phyloP scores from a whole-genome alignment of 2,113 vertebrate genomes.

The Hydrochoerus hydrochaeris region DNA sequence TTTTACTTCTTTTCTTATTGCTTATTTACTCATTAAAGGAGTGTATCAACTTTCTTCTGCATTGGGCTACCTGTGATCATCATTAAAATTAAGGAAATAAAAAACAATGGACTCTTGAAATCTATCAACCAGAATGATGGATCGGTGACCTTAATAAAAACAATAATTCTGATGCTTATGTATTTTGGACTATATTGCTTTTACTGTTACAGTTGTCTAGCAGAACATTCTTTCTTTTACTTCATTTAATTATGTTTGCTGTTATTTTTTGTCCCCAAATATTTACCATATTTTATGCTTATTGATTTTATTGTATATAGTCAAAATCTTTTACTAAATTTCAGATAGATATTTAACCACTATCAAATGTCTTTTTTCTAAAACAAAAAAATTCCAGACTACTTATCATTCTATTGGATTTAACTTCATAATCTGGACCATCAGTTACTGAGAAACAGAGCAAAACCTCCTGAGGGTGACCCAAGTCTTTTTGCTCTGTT shows the following conservation, averaged over 20 bases:
- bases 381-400: neutral
- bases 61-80: neutral
- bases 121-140: neutral
- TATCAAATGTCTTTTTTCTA: neutral
- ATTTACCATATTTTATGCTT: neutral
- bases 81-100: neutral
- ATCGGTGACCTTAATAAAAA: neutral
- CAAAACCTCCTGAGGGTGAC: neutral
- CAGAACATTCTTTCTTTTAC: neutral
- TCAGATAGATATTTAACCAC: neutral
- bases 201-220: neutral
- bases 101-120: neutral
- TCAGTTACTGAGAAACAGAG: neutral
- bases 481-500: neutral
- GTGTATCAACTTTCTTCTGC: neutral
- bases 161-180: neutral
- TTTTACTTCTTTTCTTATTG: neutral
- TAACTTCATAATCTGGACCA: neutral
- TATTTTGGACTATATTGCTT: neutral
- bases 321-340: neutral
- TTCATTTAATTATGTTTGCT: neutral
- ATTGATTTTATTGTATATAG: neutral
- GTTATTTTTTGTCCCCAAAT: neutral
- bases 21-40: neutral
- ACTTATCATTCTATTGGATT: neutral